Evolutionary conservation across 2,888 invertebrate genomes (phyloP).

Genomic region (Itoplectis maculator): DNA sequence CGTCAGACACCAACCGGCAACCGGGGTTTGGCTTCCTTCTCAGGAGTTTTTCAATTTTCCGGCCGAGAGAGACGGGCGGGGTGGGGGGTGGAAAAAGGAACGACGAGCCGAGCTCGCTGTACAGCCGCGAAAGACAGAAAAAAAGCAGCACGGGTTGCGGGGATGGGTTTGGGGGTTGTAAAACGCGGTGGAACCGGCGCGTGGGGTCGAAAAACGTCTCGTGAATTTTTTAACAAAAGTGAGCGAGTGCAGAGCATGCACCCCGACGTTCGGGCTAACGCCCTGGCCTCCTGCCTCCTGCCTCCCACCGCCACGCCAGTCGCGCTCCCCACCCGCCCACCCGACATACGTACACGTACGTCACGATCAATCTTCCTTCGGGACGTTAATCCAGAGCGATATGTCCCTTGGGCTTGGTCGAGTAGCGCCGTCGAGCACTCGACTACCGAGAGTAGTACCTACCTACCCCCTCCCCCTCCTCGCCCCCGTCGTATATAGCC

Average conservation of each 20-base stretch:
- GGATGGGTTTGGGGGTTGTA: neutral
- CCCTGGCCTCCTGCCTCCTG: slow-evolving; percentile 16
- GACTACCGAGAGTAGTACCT: slow-evolving; percentile 55
- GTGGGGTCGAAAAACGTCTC: slow-evolving; percentile 65
- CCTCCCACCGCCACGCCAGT: neutral
- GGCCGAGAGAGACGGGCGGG: slow-evolving; percentile 47
- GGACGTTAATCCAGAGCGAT: slow-evolving; percentile 69
- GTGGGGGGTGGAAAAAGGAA: slow-evolving; percentile 15
- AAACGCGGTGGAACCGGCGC: slow-evolving; percentile 13
- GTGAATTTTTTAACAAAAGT: slow-evolving; percentile 67
- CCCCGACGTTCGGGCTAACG: slow-evolving; percentile 56
- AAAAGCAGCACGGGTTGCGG: neutral
- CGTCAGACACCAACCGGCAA: slow-evolving; percentile 34
- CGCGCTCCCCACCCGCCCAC: slow-evolving; percentile 33
- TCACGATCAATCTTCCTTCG: slow-evolving; percentile 68
- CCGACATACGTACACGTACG: slow-evolving; percentile 56
- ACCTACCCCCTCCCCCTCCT: no score
- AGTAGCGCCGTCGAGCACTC: slow-evolving; percentile 55
- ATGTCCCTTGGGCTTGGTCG: slow-evolving; percentile 64
- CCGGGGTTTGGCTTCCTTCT: slow-evolving; percentile 49
- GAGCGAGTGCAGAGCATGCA: slow-evolving; percentile 62
- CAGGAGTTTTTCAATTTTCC: slow-evolving; percentile 65
- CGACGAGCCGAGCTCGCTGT: neutral
- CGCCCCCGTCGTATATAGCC: slow-evolving; percentile 13
- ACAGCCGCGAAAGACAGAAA: slow-evolving; percentile 20